Evolutionary conservation across 1,140 invertebrate species (phyloP).

Genomic region (Gryllus bimaculatus): DNA sequence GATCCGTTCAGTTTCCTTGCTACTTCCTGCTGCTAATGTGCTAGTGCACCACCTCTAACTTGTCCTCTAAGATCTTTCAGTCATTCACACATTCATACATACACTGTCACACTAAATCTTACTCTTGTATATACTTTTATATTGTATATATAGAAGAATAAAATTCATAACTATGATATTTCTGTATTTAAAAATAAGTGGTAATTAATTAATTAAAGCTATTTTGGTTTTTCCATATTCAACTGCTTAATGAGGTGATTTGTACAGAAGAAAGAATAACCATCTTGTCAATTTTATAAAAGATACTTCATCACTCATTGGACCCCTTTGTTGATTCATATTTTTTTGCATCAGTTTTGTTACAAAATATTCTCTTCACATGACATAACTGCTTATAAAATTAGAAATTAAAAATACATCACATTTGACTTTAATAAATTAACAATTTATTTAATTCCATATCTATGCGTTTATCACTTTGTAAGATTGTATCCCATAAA

Average conservation of each 20-base stretch:
- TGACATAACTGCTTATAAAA: background rate
- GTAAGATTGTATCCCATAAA: background rate
- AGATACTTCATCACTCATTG: background rate
- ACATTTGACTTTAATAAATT: background rate
- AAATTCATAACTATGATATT: conserved; percentile 1
- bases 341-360: background rate
- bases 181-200: background rate
- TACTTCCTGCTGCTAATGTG: background rate
- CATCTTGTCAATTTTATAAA: background rate
- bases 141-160: background rate
- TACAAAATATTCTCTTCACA: background rate
- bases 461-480: background rate
- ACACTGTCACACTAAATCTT: background rate
- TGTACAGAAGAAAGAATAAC: conserved; percentile 5
- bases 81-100: background rate
- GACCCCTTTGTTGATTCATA: background rate
- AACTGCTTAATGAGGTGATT: background rate
- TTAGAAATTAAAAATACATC: conserved; percentile 6
- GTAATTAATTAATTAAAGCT: conserved; percentile 6
- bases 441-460: background rate
- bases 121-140: background rate
- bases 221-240: background rate
- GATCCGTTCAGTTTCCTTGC: conserved; percentile 3
- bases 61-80: background rate
- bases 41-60: background rate